These are phyloP conservation scores for Squalus acanthias DNA, from an alignment of 2,797 vertebrate species.

Conservation along the genomic window DNA sequence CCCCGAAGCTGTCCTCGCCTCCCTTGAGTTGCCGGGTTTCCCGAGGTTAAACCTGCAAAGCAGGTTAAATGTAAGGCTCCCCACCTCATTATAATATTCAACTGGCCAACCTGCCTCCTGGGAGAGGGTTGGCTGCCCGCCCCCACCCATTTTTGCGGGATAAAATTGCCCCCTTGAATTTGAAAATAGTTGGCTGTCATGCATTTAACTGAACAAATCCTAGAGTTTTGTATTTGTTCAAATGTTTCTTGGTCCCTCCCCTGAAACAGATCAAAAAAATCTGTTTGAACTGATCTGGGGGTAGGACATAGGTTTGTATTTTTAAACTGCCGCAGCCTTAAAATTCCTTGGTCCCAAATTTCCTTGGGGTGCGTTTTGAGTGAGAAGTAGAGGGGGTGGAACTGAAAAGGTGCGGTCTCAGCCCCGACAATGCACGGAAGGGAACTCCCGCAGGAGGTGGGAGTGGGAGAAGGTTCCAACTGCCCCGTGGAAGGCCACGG, in stretches of 20 bases:
- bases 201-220: background rate
- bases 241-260: background rate
- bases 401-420: background rate
- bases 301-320: too few relatives aligned
- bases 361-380: background rate
- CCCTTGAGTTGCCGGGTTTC: too few relatives aligned
- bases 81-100: too few relatives aligned
- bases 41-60: too few relatives aligned
- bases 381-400: too few relatives aligned
- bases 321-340: background rate
- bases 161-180: too few relatives aligned
- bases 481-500: background rate
- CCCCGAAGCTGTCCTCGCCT: too few relatives aligned
- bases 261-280: background rate
- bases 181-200: background rate
- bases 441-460: background rate
- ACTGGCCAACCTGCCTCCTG: too few relatives aligned
- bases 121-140: too few relatives aligned
- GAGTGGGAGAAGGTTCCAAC: background rate
- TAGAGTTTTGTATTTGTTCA: background rate
- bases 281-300: background rate
- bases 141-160: too few relatives aligned
- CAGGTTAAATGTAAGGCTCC: too few relatives aligned
- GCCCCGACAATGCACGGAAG: background rate
- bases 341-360: too few relatives aligned